Percentiles rank a stretch among this genome's conserved stretches.
These are phyloP conservation scores for Henricia sp. DNA, from an alignment of 53 echinoderm and acorn worm genomes.

Conservation along the genomic window DNA sequence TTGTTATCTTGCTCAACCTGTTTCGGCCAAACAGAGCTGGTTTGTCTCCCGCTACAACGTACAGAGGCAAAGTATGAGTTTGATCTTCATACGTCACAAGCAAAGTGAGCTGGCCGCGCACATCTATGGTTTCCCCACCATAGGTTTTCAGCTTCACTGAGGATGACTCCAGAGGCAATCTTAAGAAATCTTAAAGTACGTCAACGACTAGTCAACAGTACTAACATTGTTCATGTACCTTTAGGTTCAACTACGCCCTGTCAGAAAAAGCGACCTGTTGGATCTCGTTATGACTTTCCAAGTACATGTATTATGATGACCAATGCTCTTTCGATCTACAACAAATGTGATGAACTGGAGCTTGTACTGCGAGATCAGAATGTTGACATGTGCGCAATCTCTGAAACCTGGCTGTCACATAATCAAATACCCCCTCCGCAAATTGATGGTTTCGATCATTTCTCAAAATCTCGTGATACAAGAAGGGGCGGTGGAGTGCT, in stretches of 20 bases:
- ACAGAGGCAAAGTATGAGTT: constrained; percentile 12
- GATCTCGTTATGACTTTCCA: neutral
- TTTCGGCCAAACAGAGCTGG: constrained; percentile 36
- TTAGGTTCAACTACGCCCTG: neutral
- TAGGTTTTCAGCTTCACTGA: constrained; percentile 33
- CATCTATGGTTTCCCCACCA: constrained; percentile 18
- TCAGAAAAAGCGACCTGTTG: neutral
- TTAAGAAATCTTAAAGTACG: neutral
- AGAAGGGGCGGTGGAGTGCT: neutral
- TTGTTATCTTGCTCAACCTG: constrained; percentile 23
- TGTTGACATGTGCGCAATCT: constrained; percentile 9
- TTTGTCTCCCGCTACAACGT: constrained; percentile 19
- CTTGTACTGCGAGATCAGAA: neutral
- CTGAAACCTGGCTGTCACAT: constrained; percentile 5
- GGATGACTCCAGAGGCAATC: constrained; percentile 27
- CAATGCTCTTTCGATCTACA: constrained; percentile 13
- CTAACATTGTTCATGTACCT: neutral
- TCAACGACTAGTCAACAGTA: neutral
- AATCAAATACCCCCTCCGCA: neutral
- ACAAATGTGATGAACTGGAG: constrained; percentile 5
- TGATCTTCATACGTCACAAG: neutral
- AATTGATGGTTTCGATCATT: neutral
- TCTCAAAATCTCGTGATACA: neutral
- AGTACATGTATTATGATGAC: neutral
- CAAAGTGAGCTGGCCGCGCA: constrained; percentile 21